Conservation (phyloP, 2,113 vertebrate genomes). For the Connochaetes taurinus region DNA sequence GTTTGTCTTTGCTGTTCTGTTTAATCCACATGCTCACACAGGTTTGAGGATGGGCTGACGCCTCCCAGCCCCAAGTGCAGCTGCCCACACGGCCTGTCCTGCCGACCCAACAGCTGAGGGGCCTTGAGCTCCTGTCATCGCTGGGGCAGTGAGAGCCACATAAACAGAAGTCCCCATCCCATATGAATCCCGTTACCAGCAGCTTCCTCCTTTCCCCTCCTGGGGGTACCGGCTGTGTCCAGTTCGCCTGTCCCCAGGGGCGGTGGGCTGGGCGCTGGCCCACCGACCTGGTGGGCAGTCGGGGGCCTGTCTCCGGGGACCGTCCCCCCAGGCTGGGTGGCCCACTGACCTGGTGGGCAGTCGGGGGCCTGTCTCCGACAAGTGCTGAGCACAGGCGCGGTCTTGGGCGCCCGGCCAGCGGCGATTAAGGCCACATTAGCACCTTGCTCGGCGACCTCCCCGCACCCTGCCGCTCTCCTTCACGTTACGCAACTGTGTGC, state of each 20-base stretch:
- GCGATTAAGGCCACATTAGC: slow-evolving; percentile 39
- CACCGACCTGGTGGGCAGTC: background rate
- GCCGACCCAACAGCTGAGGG: rapidly evolving
- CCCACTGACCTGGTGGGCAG: background rate
- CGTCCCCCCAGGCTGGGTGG: background rate
- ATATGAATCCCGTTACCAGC: rapidly evolving
- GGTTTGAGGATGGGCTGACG: background rate
- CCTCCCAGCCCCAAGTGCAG: no score
- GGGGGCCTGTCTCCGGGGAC: background rate
- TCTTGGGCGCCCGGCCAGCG: background rate
- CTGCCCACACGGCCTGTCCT: rapidly evolving
- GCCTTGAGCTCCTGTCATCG: rapidly evolving
- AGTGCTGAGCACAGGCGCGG: background rate
- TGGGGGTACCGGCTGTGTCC: rapidly evolving
- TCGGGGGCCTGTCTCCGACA: rapidly evolving
- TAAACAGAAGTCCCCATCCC: no score
- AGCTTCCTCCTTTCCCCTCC: rapidly evolving
- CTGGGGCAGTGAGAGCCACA: rapidly evolving
- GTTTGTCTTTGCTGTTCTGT: background rate
- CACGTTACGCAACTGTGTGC: background rate
- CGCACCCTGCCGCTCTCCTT: background rate
- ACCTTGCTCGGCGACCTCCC: slow-evolving; percentile 19
- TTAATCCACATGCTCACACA: background rate
- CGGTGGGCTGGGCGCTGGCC: background rate
- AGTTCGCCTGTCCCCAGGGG: rapidly evolving